Base-by-base conservation (phyloP, 2,888 invertebrate species). In the Agrotis clavis region DNA sequence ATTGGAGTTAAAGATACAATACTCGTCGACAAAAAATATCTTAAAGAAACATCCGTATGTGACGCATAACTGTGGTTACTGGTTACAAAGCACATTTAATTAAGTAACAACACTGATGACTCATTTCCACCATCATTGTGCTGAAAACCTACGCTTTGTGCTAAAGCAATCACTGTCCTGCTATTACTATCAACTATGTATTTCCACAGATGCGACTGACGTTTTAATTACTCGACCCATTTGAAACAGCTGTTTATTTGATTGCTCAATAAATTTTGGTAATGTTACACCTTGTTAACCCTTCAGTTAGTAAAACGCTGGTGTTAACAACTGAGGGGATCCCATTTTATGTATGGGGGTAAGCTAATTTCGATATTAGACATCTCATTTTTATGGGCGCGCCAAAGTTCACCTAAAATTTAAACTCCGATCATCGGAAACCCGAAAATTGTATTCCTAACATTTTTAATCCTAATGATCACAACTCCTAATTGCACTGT, bases 101-200 rank as follows among this genome's bases (percentile, higher is more conserved):
- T 78, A 74, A 78, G 80, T 74, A 75, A 74, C 67, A 74, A 71
- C 53, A 64, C 47, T 56, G 74, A 71, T 86, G 86, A 86, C 21
- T 87, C 87, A 87, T 35, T 75, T 67, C 19, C 41, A 77, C 35
- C 61, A 66, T 71, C 53, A 71, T 67, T 76, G 67, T 77, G 60
- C 69, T 74, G 66, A 67, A 81, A 74, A 68, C 70, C 63, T 74
- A 71, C 70, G 57, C 73, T 71, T 47, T 60, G 47, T 69, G 59
- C 18, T 66, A 53, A 16, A 81, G 53, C 71, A 77, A 74, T 75
- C 67, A 64, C 56, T 65, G 57, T 60, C 48, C 60, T 53, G 67
- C 35, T 69, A 65, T 45, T 50, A 66, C 82, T 73, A 54, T 67
- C 35, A 61, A 19, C 21, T 65, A 35, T 53, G 14, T 51, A 69